These are phyloP conservation scores for Cavia aperea DNA, from an alignment of 2,113 vertebrate species.

Conservation along the genomic window DNA sequence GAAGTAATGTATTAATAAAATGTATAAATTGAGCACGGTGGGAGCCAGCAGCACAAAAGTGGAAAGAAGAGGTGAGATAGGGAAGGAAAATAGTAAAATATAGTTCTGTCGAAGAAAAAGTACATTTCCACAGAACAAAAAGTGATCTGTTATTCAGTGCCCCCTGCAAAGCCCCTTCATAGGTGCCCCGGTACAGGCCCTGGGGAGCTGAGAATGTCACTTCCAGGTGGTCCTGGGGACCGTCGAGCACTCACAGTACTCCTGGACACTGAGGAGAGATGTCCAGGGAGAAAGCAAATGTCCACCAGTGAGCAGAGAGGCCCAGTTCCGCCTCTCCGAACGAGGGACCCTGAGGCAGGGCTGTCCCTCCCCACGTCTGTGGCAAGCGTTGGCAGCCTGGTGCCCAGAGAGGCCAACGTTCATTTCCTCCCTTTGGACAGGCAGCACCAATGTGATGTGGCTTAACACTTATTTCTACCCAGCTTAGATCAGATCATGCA, in stretches of 20 bases:
- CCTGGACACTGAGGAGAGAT: neutral
- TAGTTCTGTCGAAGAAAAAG: neutral
- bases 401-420: neutral
- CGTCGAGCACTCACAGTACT: neutral
- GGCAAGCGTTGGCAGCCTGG: neutral
- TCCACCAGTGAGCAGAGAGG: neutral
- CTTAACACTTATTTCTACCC: neutral
- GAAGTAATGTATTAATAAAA: slow-evolving; percentile 49
- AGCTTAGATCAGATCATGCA: neutral
- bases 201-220: neutral
- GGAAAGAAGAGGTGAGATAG: neutral
- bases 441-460: neutral
- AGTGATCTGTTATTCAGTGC: neutral
- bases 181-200: neutral
- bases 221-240: neutral
- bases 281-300: neutral
- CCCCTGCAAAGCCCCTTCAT: neutral
- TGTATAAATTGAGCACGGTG: slow-evolving; percentile 3
- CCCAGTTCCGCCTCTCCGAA: neutral
- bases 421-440: neutral
- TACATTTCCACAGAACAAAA: neutral
- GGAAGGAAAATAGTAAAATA: slow-evolving; percentile 14
- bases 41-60: neutral
- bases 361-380: neutral
- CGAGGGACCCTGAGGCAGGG: neutral